Base-by-base conservation (phyloP, 2,888 invertebrate species). In the Plebejus argus region DNA sequence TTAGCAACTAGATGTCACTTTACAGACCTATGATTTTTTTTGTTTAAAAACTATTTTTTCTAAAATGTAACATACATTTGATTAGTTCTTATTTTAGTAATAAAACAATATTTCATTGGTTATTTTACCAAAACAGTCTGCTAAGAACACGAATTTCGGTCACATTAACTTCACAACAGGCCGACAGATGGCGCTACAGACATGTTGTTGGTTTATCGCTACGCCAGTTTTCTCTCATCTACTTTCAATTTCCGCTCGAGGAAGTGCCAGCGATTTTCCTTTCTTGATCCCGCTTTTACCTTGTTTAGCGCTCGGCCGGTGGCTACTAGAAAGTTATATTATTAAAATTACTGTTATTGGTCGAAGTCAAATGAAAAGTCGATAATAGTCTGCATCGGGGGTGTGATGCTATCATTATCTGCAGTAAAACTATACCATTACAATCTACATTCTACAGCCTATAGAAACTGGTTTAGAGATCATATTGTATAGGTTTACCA, bases 161-260 rank as follows among this genome's bases (percentile, higher is more conserved):
- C 49, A 0, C 0, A 4, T 3, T 23, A 61, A 61, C 20, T 23
- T 23, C 3, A 79, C 3, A 39, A 3, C 3, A 35, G 28, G 0
- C 6, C n/a, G 79, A 80, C 85, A 92, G 91, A 87, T 88, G 88
- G 84, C 89, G 85, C 80, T 84, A 23, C 56, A 49, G 10, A 7
- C 6, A 76, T 82, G 23, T 0, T 5, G 74, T 71, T 10, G 39
- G 15, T 39, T 7, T 18, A 23, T 74, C 28, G 80, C 90, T 89
- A 89, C 23, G 20, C 15, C 12, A 90, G 89, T 92, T 93, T 92
- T 92, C 92, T 91, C 93, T 83, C 76, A 84, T 89, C 88, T 87
- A 92, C 93, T 93, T 93, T 93, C 93, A 87, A 90, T 93, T 93
- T 93, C 91, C 92, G 89, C 89, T 92, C 83, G 89, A 92, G 93